Percentiles rank a stretch among this genome's conserved stretches.
phyloP scores from a whole-genome alignment of 2,797 vertebrate species.

The Halcyon smyrnensis region DNA sequence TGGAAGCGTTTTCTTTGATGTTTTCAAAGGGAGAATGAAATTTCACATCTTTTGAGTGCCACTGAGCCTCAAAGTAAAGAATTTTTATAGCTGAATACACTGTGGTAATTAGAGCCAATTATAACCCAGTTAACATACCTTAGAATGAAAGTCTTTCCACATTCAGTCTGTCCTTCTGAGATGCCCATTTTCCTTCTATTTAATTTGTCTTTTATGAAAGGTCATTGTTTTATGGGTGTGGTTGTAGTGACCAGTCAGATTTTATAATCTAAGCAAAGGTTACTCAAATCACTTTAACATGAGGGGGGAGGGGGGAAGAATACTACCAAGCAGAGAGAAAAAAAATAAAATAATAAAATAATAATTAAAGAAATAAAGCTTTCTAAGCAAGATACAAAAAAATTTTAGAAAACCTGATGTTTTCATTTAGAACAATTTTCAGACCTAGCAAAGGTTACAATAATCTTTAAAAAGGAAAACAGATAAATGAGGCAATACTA shows the following conservation, averaged over 20 bases:
- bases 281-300: not conserved
- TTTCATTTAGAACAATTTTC: not conserved
- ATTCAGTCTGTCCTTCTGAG: not conserved
- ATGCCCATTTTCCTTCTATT: not conserved
- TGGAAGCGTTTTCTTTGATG: not conserved
- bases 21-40: not conserved
- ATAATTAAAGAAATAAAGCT: not conserved
- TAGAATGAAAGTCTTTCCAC: not conserved
- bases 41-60: not conserved
- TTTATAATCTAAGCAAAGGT: not conserved
- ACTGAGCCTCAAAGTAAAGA: not conserved
- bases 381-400: not conserved
- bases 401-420: not conserved
- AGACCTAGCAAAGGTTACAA: not conserved
- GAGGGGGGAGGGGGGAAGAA: rapidly evolving
- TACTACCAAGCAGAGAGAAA: too few relatives aligned
- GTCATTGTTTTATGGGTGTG: not conserved
- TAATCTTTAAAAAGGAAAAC: not conserved
- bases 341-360: not conserved
- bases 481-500: not conserved
- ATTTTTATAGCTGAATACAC: not conserved
- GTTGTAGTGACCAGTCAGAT: not conserved
- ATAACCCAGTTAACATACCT: not conserved
- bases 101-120: constrained; percentile 40
- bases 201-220: not conserved